Evolutionary conservation across 1,140 invertebrate species (phyloP), one percentile per base, ranked within the genome.

Genomic region (Calliphora vicina): DNA sequence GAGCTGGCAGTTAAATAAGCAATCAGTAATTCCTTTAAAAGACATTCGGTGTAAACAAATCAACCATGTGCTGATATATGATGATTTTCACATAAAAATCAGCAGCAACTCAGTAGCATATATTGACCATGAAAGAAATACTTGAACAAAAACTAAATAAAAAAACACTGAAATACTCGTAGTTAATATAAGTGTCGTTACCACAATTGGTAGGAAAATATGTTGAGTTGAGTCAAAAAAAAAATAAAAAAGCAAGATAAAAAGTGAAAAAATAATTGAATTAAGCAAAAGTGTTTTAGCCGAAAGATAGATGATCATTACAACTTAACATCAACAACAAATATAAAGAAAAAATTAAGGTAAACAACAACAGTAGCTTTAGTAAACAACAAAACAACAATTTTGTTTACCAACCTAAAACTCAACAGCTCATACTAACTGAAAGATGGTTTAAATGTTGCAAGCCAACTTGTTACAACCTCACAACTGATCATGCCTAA

Each of bases 261-360:
- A 57, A 57, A 57, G 17, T 17, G 17, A 57, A 20, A 67, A 67
- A 67, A 23, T 10, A 23, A 17, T 67, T 67, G n/a, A 9, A 9
- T 67, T 23, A 67, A 67, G 61, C 61, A 25, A 67, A 67, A 67
- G 61, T 67, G 61, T 45, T 74, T 74, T 74, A 35, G 29, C 27
- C 27, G 12, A 74, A 74, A 35, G 72, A 74, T 74, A 35, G 35
- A 74, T 74, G 72, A 74, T 74, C 72, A 74, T 74, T 78, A 13
- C 20, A 12, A 50, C 13, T 50, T 50, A 23, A 67, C n/a, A 67
- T 6, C 61, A 67, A 67, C n/a, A 67, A 50, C 45, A 50, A 67
- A 20, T 23, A 5, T 25, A 23, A 0, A 67, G 10, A 67, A 10
- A 20, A 67, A 25, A 12, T 23, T 67, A 67, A 67, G 61, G 20